Base-by-base conservation (phyloP, 53 echinoderm and acorn worm species). In the Paelopatides confundens region DNA sequence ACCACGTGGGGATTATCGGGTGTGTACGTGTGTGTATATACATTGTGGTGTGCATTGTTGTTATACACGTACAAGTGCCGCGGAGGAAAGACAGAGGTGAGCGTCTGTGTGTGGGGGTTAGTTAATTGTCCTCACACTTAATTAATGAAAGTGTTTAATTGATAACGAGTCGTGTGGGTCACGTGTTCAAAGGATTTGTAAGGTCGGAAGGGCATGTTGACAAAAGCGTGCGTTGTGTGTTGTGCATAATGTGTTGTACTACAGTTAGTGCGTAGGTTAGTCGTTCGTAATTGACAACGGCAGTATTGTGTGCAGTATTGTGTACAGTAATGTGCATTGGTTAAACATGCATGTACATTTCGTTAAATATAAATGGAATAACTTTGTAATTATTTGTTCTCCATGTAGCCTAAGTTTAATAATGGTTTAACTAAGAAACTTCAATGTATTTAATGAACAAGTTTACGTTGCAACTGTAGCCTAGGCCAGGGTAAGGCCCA, bases 51-150 rank as follows among this genome's bases (percentile, higher is more conserved):
- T 86, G 69, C 31, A 47, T 14, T 50, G 86, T 86, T 86, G 86
- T 86, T 86, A 58, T 58, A 58, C 58, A 58, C 58, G 58, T 58
- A 58, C 58, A 21, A n/a, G 58, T 6, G 58, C 58, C 58, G 58
- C n/a, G 24, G 58, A 58, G 58, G 58, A 58, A 58, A 23, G 21
- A 58, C 58, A 18, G 48, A 77, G 74, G 77, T 38, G 63, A 62
- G 81, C 46, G 40, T 34, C 28, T 47, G 21, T 53, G 79, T 85
- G 66, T 91, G 87, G 79, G 79, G 79, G 53, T 86, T 51, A 78
- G 62, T 35, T 82, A 24, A 91, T 91, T 91, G 91, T 91, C 86
- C 86, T 79, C 32, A 47, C 31, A 79, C 24, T 34, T 79, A 79
- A 79, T 79, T 79, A 79, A 48, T n/a, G 53, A 79, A 50, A 79